Percentiles rank a stretch among this genome's conserved stretches.
These are phyloP conservation scores for Oryzias dopingdopingensis DNA, from an alignment of 2,797 vertebrate species.

Conservation along the genomic window DNA sequence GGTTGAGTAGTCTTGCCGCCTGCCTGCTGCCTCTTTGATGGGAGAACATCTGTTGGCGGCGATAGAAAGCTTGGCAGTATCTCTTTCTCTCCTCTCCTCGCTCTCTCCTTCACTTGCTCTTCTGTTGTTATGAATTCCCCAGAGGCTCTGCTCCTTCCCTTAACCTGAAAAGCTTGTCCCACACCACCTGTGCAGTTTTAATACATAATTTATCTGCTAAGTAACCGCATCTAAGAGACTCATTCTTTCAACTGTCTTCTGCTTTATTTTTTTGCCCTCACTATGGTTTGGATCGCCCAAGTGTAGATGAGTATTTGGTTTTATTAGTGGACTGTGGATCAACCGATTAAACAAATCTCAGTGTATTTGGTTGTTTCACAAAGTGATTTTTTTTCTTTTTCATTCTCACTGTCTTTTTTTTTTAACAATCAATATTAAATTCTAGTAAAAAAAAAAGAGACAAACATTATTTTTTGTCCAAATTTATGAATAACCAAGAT, in stretches of 20 bases:
- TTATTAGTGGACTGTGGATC: conserved; percentile 9
- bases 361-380: no score
- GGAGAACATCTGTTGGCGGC: conserved; percentile 76
- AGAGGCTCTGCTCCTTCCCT: conserved; percentile 52
- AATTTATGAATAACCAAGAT: no score
- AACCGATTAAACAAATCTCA: no score
- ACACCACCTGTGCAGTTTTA: conserved; percentile 76
- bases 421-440: no score
- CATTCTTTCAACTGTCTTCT: conserved; percentile 28
- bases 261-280: conserved; percentile 20
- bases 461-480: no score
- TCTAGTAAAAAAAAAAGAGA: no score
- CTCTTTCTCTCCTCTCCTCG: conserved; percentile 43
- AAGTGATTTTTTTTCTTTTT: no score
- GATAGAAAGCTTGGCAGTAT: conserved; percentile 72
- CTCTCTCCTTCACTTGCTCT: conserved; percentile 40
- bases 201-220: conserved; percentile 80
- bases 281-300: conserved; percentile 13
- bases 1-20: conserved; percentile 61
- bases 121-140: conserved; percentile 57
- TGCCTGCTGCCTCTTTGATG: conserved; percentile 64
- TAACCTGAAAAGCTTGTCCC: conserved; percentile 61
- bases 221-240: conserved; percentile 70
- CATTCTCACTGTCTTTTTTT: no score
- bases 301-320: conserved; percentile 20